Evolutionary conservation across 1,140 invertebrate genomes (phyloP), one percentile per base, ranked within the genome.

Genomic region (Lordiphosa clarofinis): DNA sequence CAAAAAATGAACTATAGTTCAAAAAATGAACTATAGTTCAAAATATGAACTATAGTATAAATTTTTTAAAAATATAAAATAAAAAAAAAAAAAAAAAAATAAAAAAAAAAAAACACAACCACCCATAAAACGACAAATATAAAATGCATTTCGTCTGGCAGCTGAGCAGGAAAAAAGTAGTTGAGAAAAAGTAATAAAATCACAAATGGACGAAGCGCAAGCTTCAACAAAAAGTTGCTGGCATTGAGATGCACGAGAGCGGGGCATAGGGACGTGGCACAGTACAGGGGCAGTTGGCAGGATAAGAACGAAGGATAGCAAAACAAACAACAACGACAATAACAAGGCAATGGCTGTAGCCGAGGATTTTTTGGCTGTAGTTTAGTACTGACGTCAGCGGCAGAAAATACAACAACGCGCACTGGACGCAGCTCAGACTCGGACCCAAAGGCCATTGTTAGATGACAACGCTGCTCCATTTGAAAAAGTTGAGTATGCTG

Each of bases 141-240:
- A 68, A 73, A 84, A 70, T 76, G 73, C 65, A 84, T 59, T 66
- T 69, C 50, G 63, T 72, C 48, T 56, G 66, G 42, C 60, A 58
- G 31, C 48, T 46, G 36, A 39, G 53, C 38, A 54, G 68, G 47
- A 72, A 73, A 50, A 62, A 39, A 53, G 57, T 12, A 19, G 31
- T 9, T 44, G 42, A 58, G 56, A 56, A 70, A 78, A 70, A 70
- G 68, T 82, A 84, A 82, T 84, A 82, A 82, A 84, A 84, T 84
- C 68, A 53, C 54, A 84, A 82, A 82, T 84, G 72, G 73, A 84
- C 72, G 73, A 56, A 73, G 61, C 64, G 37, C 56, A 54, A 60
- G 66, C 75, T 68, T 78, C 67, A 72, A 74, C 50, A 64, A 68
- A 82, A 69, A 69, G 50, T 69, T 69, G 24, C 13, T 53, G 21